Evolutionary conservation across 2,113 vertebrate species (phyloP).

Genomic region (Laticauda laticaudata): DNA sequence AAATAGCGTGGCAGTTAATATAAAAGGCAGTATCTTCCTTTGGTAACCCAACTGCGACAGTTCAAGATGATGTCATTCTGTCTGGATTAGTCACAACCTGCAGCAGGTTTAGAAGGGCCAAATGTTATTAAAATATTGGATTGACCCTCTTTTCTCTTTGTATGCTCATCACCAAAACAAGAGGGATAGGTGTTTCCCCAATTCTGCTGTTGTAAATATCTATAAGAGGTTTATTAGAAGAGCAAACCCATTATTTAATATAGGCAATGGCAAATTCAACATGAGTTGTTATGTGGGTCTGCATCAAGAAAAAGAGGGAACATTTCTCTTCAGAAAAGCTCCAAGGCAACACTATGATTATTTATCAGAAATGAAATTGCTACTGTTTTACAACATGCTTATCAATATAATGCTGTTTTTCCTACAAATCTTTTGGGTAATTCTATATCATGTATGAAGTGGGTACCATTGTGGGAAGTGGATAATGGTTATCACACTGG

Average conservation of each 20-base stretch:
- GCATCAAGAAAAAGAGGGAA: not conserved
- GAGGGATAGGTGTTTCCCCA: slow-evolving; percentile 13
- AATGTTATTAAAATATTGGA: slow-evolving; percentile 58
- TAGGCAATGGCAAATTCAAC: slow-evolving; percentile 34
- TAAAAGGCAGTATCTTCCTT: slow-evolving; percentile 37
- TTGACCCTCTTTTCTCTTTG: slow-evolving; percentile 38
- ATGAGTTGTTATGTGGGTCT: not conserved
- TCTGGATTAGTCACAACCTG: slow-evolving; percentile 41
- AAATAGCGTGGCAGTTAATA: slow-evolving; percentile 52
- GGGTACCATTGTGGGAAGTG: not conserved
- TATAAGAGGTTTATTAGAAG: slow-evolving; percentile 45
- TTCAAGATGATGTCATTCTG: slow-evolving; percentile 57
- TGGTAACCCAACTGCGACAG: slow-evolving; percentile 2
- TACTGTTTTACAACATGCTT: not conserved
- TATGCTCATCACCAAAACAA: slow-evolving; percentile 52
- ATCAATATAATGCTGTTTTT: not conserved
- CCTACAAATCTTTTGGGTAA: not conserved
- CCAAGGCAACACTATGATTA: no score
- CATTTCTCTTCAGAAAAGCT: not conserved
- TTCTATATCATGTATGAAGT: not conserved
- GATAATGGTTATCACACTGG: not conserved
- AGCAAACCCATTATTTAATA: slow-evolving; percentile 11
- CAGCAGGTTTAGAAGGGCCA: slow-evolving; percentile 50
- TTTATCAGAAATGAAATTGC: not conserved
- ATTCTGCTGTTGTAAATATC: slow-evolving; percentile 28